Percentiles rank a stretch among this genome's conserved stretches.
These are phyloP conservation scores for Podargus strigoides DNA, from an alignment of 2,797 vertebrate genomes.

Conservation along the genomic window DNA sequence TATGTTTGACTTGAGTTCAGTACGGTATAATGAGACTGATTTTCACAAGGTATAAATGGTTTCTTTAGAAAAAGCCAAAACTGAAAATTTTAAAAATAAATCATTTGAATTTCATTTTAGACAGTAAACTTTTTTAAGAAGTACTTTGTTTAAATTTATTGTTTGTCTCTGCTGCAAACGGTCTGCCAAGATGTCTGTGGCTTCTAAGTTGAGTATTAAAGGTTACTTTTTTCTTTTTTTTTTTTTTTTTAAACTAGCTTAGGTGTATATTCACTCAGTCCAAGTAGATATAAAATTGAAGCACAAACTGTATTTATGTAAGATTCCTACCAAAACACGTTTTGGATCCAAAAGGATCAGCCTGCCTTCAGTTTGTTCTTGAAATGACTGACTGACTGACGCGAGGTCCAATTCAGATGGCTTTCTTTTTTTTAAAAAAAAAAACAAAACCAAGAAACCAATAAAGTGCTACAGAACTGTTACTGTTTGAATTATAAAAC, in stretches of 20 bases:
- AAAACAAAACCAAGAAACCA: background rate
- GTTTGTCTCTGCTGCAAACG: conserved; percentile 67
- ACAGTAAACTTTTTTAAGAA: conserved; percentile 43
- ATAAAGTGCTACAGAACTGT: conserved; percentile 63
- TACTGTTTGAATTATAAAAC: conserved; percentile 70
- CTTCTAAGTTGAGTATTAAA: conserved; percentile 64
- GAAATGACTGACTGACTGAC: conserved; percentile 28
- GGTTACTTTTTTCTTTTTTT: conserved; percentile 48
- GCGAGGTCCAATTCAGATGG: conserved; percentile 44
- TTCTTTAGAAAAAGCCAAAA: conserved; percentile 56
- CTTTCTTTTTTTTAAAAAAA: conserved; percentile 61
- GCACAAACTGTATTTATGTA: conserved; percentile 68
- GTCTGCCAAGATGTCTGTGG: conserved; percentile 59
- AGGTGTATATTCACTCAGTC: conserved; percentile 68
- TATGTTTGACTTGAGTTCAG: conserved; percentile 43
- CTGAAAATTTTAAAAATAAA: conserved; percentile 41
- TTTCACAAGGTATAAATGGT: conserved; percentile 30
- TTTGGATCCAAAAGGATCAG: conserved; percentile 51
- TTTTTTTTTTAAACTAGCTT: conserved; percentile 54
- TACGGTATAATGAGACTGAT: conserved; percentile 1
- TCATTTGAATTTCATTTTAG: conserved; percentile 29
- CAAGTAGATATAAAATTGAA: conserved; percentile 62
- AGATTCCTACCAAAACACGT: conserved; percentile 45
- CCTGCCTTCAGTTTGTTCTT: conserved; percentile 52
- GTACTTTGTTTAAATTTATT: conserved; percentile 55